Percentiles rank a stretch among this genome's conserved stretches.
These are phyloP conservation scores for Himantopus leucocephalus DNA, from an alignment of 2,113 vertebrate genomes.

Conservation along the genomic window DNA sequence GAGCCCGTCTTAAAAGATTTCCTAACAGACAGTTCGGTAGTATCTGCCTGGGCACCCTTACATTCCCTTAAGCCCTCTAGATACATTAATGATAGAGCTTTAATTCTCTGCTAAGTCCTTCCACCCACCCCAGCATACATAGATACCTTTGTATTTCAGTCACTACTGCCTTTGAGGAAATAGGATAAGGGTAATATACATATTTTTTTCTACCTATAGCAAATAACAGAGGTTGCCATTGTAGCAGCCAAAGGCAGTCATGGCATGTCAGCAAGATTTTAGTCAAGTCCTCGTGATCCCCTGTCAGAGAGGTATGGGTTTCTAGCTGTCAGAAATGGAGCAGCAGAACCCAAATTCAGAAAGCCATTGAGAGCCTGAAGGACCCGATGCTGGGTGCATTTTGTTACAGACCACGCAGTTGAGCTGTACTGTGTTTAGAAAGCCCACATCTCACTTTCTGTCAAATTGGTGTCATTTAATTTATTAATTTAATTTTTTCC, in stretches of 20 bases:
- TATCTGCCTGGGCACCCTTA: neutral
- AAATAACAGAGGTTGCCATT: neutral
- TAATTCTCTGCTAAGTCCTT: neutral
- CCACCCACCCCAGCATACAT: neutral
- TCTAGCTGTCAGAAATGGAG: neutral
- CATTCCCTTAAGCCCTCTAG: neutral
- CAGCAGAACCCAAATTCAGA: neutral
- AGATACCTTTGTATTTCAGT: neutral
- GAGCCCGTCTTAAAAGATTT: neutral
- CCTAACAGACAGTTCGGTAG: accelerated
- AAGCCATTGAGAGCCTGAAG: neutral
- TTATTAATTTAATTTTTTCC: neutral
- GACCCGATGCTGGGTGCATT: neutral
- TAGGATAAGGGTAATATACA: neutral
- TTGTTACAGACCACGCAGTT: neutral
- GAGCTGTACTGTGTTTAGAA: neutral
- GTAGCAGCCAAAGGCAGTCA: neutral
- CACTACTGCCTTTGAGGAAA: neutral
- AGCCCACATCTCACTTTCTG: neutral
- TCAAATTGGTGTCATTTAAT: neutral
- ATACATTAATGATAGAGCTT: neutral
- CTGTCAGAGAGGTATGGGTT: neutral
- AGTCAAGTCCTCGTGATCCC: neutral
- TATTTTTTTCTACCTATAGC: neutral
- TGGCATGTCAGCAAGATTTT: neutral